A percentile compares a stretch with the other conserved stretches of the same genome.
Evolutionary conservation across 2,888 invertebrate species (phyloP).

Genomic region (Heliconius erato): DNA sequence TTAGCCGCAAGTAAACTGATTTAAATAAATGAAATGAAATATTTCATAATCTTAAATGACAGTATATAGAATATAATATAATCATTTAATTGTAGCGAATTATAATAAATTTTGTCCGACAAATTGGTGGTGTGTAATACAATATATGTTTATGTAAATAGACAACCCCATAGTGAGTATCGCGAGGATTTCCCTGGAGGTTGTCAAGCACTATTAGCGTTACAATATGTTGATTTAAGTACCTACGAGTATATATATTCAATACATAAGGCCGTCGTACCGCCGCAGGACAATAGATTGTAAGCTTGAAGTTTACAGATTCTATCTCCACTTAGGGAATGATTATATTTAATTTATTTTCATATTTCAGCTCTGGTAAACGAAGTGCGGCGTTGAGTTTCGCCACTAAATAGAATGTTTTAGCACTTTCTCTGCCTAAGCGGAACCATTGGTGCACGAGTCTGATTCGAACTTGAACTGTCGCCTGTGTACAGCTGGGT

Average conservation of each 20-base stretch:
- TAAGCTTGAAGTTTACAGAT: too few species aligned
- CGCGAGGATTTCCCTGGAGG: slow-evolving; percentile 39
- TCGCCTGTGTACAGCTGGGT: too few species aligned
- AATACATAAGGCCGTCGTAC: not conserved
- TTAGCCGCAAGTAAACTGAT: not conserved
- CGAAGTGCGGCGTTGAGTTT: not conserved
- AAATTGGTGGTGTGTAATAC: slow-evolving; percentile 29
- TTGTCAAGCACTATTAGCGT: slow-evolving; percentile 34
- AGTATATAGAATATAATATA: not conserved
- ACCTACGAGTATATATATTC: not conserved
- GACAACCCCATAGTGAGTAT: slow-evolving; percentile 31
- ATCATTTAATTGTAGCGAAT: slow-evolving; percentile 17
- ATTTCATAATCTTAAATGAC: not conserved
- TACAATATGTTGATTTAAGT: not conserved
- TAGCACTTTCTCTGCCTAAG: too few species aligned
- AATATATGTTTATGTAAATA: slow-evolving; percentile 39
- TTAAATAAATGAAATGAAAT: too few species aligned
- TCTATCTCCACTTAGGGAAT: not conserved
- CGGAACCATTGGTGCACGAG: too few species aligned
- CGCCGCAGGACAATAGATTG: too few species aligned
- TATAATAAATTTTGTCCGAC: slow-evolving; percentile 18
- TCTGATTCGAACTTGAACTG: too few species aligned
- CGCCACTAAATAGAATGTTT: not conserved
- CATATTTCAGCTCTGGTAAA: not conserved
- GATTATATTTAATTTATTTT: not conserved